These are phyloP conservation scores for Aphidius gifuensis DNA, from an alignment of 1,140 invertebrate species.

Conservation along the genomic window DNA sequence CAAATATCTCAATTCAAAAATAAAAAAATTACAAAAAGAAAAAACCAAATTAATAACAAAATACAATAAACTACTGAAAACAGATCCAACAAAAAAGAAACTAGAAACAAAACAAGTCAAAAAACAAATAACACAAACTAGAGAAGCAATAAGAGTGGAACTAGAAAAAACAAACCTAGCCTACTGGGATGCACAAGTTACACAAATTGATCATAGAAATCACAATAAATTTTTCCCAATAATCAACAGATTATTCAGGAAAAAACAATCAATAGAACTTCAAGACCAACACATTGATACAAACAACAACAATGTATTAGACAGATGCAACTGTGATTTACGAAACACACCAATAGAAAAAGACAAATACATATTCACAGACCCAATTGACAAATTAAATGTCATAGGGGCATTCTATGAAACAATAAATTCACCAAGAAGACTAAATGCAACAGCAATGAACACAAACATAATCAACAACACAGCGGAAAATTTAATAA, in stretches of 20 bases:
- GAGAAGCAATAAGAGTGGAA: too few relatives aligned
- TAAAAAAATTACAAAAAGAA: too few relatives aligned
- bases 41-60: too few relatives aligned
- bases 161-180: too few relatives aligned
- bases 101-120: too few relatives aligned
- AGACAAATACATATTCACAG: slow-evolving; percentile 12
- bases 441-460: slow-evolving; percentile 8
- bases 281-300: background rate
- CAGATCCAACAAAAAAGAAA: too few relatives aligned
- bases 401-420: too few relatives aligned
- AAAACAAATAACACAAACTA: too few relatives aligned
- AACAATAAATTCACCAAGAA: slow-evolving; percentile 16
- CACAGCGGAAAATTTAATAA: background rate
- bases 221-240: slow-evolving; percentile 13
- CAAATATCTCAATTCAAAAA: too few relatives aligned
- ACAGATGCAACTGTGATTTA: background rate
- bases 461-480: slow-evolving; percentile 6
- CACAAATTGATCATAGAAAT: slow-evolving; percentile 14
- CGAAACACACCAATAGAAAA: background rate
- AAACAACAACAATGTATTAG: background rate
- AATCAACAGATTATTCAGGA: slow-evolving; percentile 18
- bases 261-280: slow-evolving; percentile 12
- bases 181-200: too few relatives aligned
- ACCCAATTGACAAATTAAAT: too few relatives aligned
- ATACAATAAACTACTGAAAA: too few relatives aligned